A percentile compares a stretch with the other conserved stretches of the same genome.
Evolutionary conservation across 2,113 vertebrate species (phyloP).

Genomic region (Lamprotornis superbus): DNA sequence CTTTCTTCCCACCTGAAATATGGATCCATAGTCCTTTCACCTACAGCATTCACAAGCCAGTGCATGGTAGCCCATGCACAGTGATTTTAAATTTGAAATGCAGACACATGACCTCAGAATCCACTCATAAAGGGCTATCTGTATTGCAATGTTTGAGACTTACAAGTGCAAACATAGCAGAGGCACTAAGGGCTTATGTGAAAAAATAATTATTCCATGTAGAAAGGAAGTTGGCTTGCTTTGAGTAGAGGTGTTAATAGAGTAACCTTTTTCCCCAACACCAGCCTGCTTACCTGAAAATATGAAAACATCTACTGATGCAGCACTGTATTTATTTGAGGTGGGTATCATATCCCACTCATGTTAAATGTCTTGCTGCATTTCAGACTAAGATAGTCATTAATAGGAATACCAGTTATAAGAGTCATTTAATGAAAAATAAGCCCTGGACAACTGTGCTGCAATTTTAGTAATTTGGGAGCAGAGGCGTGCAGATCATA

Average conservation of each 20-base stretch:
- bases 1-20: conserved; percentile 39
- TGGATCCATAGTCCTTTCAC: background rate
- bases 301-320: conserved; percentile 16
- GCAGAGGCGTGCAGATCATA: background rate
- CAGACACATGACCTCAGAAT: conserved; percentile 26
- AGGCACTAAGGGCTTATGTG: conserved; percentile 18
- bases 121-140: conserved; percentile 46
- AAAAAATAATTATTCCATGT: conserved; percentile 54
- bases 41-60: conserved; percentile 6
- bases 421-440: conserved; percentile 30
- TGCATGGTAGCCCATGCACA: background rate
- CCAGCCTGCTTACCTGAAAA: conserved; percentile 38
- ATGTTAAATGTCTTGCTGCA: background rate
- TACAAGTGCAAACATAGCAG: conserved; percentile 51
- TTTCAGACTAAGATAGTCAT: conserved; percentile 8
- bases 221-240: conserved; percentile 55
- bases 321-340: background rate
- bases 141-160: conserved; percentile 37
- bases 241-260: conserved; percentile 56
- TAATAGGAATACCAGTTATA: conserved; percentile 22
- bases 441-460: conserved; percentile 10
- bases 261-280: conserved; percentile 27
- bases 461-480: conserved; percentile 29
- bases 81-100: conserved; percentile 20
- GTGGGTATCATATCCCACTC: background rate